Evolutionary conservation across 2,797 vertebrate genomes (phyloP), one percentile per base, ranked within the genome.

Genomic region (Anas bahamensis): DNA sequence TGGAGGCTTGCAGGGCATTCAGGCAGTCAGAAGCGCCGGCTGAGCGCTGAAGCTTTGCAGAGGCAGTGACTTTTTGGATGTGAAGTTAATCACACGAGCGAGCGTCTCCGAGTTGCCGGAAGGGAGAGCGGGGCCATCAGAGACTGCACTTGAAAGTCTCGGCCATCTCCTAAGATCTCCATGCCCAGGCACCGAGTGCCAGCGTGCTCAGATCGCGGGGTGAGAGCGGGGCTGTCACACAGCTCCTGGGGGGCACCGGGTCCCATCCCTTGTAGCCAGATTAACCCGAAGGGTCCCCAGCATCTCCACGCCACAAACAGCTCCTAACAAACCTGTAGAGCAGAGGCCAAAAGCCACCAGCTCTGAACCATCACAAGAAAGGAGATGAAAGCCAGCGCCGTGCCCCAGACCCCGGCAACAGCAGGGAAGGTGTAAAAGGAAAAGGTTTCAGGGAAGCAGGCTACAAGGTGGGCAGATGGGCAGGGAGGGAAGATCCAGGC

Each of bases 31-130:
- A 66, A 90, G 79, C 73, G 26, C 52, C 4, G 42, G 91, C 72
- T 17, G 65, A 79, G 65, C 95, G 89, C 83, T 9, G 74, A 65
- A 89, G 88, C 65, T 89, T 86, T 70, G 33, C 78, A 61, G 79
- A 94, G 33, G 65, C 85, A 65, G 85, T 61, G 91, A 68, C 89
- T 97, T 96, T 88, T 71, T 93, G 96, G 82, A 93, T 72, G 87
- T 82, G 93, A 87, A 95, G 90, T 95, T 95, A 93, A 97, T 96
- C 91, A 95, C 72, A 88, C 6, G 7, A 92, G 82, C 7, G 1
- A 93, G 46, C 46, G 7, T 84, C 93, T 94, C 11, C 0, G 79
- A 91, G 88, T 11, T 18, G 91, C 92, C 46, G 9, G 57, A 55
- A 94, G 86, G 90, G 76, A 91, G n/a, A 93, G 56, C 11, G 3